These are phyloP conservation scores for Pterocles orientalis DNA, from an alignment of 2,113 vertebrate genomes.

Conservation along the genomic window DNA sequence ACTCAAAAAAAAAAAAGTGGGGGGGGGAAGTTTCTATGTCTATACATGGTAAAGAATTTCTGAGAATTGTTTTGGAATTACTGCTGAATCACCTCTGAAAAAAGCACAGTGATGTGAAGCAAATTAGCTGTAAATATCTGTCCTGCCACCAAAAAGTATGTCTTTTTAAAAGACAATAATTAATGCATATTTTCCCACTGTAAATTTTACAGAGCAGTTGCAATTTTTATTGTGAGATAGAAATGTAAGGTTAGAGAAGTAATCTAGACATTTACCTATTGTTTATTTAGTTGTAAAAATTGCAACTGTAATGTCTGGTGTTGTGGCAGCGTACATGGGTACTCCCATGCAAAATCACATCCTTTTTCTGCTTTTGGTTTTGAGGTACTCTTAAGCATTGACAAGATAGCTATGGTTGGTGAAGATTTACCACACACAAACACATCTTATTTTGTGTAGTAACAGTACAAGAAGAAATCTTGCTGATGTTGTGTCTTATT, in stretches of 20 bases:
- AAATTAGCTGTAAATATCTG: not conserved
- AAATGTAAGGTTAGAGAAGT: not conserved
- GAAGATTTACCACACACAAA: not conserved
- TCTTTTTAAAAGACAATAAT: not conserved
- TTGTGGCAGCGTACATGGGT: not conserved
- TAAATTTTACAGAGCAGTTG: not conserved
- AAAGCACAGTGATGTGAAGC: not conserved
- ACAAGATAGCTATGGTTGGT: not conserved
- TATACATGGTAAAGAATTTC: conserved; percentile 61
- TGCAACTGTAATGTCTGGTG: not conserved
- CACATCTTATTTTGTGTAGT: not conserved
- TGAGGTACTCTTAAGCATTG: not conserved
- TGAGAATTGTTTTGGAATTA: conserved; percentile 45
- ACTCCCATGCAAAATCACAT: not conserved
- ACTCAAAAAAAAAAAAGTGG: not conserved
- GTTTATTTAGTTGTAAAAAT: not conserved
- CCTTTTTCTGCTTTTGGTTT: not conserved
- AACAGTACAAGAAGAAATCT: not conserved
- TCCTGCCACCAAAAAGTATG: not conserved
- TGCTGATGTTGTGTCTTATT: not conserved
- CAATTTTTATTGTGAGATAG: not conserved
- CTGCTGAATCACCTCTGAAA: conserved; percentile 39
- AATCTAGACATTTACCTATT: not conserved
- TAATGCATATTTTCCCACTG: not conserved
- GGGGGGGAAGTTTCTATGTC: not conserved